A percentile compares a stretch with the other conserved stretches of the same genome.
phyloP scores from a whole-genome alignment of 1,140 invertebrate species.

The Dreissena rostriformis region DNA sequence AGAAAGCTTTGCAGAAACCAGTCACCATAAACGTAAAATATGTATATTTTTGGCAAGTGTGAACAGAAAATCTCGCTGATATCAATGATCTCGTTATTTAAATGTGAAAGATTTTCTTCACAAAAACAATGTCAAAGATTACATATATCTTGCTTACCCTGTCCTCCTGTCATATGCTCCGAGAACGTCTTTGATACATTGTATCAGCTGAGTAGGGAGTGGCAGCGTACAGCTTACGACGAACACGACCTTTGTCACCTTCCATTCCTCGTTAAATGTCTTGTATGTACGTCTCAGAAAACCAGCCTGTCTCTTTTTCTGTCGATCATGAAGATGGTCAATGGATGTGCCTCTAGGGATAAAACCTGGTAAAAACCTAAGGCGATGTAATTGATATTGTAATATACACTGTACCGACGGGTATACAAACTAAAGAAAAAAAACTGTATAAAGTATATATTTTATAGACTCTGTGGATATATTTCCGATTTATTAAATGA shows the following conservation, averaged over 20 bases:
- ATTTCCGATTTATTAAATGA: too few relatives aligned
- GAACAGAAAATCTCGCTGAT: too few relatives aligned
- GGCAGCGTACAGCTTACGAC: conserved; percentile 11
- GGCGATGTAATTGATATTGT: too few relatives aligned
- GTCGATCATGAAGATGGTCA: conserved; percentile 1
- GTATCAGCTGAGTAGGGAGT: conserved; percentile 2
- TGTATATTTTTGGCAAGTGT: background rate
- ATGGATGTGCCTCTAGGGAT: conserved; percentile 1
- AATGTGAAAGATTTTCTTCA: too few relatives aligned
- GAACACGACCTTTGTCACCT: conserved; percentile 31
- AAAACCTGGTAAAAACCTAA: conserved; percentile 9
- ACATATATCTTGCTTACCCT: conserved; percentile 20
- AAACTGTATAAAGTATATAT: too few relatives aligned
- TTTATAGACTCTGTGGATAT: too few relatives aligned
- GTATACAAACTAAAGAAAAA: too few relatives aligned
- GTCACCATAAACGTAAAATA: background rate
- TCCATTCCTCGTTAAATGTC: background rate
- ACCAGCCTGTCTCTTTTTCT: conserved; percentile 11
- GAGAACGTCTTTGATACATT: background rate
- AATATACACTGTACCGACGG: too few relatives aligned
- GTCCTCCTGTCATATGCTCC: background rate
- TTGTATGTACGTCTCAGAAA: background rate
- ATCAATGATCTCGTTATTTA: too few relatives aligned
- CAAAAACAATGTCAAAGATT: too few relatives aligned
- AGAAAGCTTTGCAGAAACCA: too few relatives aligned